These are phyloP conservation scores for Serilophus lunatus DNA, from an alignment of 2,113 vertebrate species.

Conservation along the genomic window DNA sequence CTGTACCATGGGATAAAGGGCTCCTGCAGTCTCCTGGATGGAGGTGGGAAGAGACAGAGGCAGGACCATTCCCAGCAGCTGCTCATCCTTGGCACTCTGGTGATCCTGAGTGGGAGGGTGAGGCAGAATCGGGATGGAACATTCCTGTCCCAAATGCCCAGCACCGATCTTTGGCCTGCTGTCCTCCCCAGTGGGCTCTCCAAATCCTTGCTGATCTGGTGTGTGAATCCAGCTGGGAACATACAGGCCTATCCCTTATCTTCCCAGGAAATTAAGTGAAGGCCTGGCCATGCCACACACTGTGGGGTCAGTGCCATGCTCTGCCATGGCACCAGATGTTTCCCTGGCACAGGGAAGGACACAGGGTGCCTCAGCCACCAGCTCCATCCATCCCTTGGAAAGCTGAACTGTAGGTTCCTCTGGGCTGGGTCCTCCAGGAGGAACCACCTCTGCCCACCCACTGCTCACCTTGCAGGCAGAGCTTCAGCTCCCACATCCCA, in stretches of 20 bases:
- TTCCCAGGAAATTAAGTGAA: not conserved
- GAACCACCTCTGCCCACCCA: no score
- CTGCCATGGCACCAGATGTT: accelerated
- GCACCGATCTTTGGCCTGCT: accelerated
- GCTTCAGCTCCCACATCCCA: not conserved
- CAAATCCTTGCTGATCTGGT: accelerated
- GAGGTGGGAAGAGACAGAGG: not conserved
- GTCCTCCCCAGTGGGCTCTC: not conserved
- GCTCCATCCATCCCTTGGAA: not conserved
- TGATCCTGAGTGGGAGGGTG: accelerated
- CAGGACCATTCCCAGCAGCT: not conserved
- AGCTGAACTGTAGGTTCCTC: no score
- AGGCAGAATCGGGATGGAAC: accelerated
- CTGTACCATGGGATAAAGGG: not conserved
- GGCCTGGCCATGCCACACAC: accelerated
- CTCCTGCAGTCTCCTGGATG: not conserved
- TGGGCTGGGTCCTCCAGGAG: no score
- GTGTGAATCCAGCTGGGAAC: not conserved
- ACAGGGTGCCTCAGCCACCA: accelerated
- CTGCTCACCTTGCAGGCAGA: not conserved
- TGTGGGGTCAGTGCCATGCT: accelerated
- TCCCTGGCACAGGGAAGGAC: not conserved
- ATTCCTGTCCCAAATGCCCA: not conserved
- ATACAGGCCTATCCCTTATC: no score
- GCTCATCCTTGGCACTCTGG: accelerated